Percentiles rank a stretch among this genome's conserved stretches.
phyloP scores from a whole-genome alignment of 1,140 invertebrate genomes.

The Psix sp. region DNA sequence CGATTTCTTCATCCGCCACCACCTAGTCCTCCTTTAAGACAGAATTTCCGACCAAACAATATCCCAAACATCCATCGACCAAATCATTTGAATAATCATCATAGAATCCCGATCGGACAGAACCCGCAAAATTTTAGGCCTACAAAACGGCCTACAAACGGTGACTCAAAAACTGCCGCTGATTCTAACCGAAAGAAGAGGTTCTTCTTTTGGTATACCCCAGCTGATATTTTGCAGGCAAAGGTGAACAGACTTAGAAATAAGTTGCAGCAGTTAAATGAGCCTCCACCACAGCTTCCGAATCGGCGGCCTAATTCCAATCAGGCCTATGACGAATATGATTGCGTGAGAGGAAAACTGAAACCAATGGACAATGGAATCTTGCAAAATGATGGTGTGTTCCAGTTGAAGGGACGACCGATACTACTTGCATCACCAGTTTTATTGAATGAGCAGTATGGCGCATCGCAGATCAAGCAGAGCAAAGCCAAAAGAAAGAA shows the following conservation, averaged over 20 bases:
- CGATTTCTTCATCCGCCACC: not conserved
- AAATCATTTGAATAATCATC: not conserved
- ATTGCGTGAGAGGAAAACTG: conserved; percentile 36
- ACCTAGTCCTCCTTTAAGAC: not conserved
- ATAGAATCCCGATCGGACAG: not conserved
- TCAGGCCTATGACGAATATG: conserved; percentile 28
- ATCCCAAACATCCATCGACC: conserved; percentile 1
- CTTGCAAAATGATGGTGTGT: not conserved
- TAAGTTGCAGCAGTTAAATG: conserved; percentile 13
- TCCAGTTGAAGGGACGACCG: conserved; percentile 12
- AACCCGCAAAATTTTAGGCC: conserved; percentile 3
- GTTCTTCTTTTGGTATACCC: conserved; percentile 42
- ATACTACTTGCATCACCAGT: conserved; percentile 48
- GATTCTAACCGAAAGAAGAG: conserved; percentile 28
- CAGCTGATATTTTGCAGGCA: conserved; percentile 17
- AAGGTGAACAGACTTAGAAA: conserved; percentile 33
- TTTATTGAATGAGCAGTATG: conserved; percentile 17
- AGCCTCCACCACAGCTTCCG: not conserved
- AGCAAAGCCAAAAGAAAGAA: conserved; percentile 11
- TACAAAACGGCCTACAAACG: not conserved
- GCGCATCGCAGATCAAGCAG: conserved; percentile 5
- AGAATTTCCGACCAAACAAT: conserved; percentile 6
- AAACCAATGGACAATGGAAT: conserved; percentile 3
- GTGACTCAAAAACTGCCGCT: not conserved
- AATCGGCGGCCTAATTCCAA: not conserved